Evolutionary conservation across 2,888 invertebrate genomes (phyloP), one percentile per base, ranked within the genome.

Genomic region (Ectemnius lituratus): DNA sequence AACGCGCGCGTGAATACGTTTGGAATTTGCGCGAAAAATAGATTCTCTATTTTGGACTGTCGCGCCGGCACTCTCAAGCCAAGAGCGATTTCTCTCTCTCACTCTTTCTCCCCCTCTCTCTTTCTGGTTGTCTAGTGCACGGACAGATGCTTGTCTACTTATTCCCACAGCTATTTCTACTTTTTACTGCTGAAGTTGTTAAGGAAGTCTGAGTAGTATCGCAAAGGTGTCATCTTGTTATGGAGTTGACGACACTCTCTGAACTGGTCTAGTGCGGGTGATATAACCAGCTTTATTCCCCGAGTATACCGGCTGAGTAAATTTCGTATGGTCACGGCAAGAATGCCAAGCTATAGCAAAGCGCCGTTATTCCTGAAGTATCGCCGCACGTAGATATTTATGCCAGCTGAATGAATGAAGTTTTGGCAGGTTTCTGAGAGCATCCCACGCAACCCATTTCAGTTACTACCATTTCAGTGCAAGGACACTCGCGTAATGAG

Each of bases 341-440:
- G 11, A 57, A 62, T 58, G 14, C n/a, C 28, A 4, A 14, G 62
- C 49, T 20, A 58, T 46, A 20, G 62, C n/a, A 13, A 2, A 5
- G 46, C 6, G 20, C 20, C 61, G 46, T 70, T 70, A 74, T 68
- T 66, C 70, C 20, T 45, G 14, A n/a, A 45, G 62, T 49, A 62
- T 13, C 46, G 14, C n/a, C 4, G 62, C 52, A 13, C 46, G 18
- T n/a, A 23, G 59, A 16, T 77, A 68, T 79, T 77, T 62, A 60
- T 67, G 72, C 16, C 6, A 5, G 46, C 49, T 28, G n/a, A 66
- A 67, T 82, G 82, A 82, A 82, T 82, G 82, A 80, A 82, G 73
- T 68, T 73, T 71, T 80, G 82, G 78, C 82, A 18, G 57, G 67
- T 37, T 52, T 23, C 37, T 58, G 18, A 2, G 52, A 60, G 57